Conservation (phyloP, 2,113 vertebrate genomes). For the Psittacara wagleri region DNA sequence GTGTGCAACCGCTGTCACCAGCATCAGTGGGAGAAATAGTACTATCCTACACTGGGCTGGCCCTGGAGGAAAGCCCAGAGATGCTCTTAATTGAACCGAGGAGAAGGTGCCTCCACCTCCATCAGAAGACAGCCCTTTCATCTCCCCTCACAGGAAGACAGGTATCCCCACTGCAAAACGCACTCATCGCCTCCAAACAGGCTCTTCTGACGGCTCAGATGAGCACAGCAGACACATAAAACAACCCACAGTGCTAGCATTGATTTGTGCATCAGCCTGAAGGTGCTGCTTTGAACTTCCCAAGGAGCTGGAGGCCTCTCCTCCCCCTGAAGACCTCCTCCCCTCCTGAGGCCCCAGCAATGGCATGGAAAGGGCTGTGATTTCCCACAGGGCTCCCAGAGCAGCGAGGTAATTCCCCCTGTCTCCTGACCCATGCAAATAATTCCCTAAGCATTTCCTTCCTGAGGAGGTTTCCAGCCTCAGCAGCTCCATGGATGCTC, state of each 20-base stretch:
- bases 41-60: not conserved
- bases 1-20: not conserved
- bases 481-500: not conserved
- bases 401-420: not conserved
- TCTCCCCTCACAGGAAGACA: not conserved
- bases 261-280: not conserved
- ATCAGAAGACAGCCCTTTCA: not conserved
- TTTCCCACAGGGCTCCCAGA: not conserved
- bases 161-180: rapidly evolving
- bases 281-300: not conserved
- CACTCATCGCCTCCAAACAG: not conserved
- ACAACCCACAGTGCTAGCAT: not conserved
- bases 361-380: not conserved
- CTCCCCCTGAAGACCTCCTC: not conserved
- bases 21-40: not conserved
- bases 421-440: not conserved
- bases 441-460: not conserved
- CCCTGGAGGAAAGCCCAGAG: not conserved
- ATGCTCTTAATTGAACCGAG: rapidly evolving
- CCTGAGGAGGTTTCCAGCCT: not conserved
- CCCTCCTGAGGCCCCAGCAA: not conserved
- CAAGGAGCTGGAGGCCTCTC: not conserved
- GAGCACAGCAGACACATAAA: not conserved
- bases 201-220: not conserved
- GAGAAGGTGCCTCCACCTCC: not conserved